These are phyloP conservation scores for Blastomussa wellsi DNA, from an alignment of 92 coral and sea anemone genomes.

Conservation along the genomic window DNA sequence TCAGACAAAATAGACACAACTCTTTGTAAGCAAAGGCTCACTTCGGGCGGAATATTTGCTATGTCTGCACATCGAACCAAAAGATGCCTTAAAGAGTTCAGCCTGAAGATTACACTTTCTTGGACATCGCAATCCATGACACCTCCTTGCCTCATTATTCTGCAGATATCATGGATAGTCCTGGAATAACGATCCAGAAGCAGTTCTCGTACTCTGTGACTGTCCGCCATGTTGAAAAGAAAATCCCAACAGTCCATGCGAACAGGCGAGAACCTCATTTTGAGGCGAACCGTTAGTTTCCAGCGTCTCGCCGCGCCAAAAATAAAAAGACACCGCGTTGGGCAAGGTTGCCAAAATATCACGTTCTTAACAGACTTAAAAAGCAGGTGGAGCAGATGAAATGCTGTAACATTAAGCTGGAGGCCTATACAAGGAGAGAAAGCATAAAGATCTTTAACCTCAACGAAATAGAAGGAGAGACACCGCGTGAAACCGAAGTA, in stretches of 20 bases:
- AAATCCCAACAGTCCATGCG: no score
- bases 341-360: background rate
- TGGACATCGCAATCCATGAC: constrained; percentile 33
- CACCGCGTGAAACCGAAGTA: no score
- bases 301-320: constrained; percentile 13
- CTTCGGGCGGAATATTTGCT: constrained; percentile 35
- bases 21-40: constrained; percentile 23
- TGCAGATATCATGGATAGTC: constrained; percentile 41
- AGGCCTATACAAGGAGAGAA: no score
- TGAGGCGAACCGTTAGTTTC: constrained; percentile 17
- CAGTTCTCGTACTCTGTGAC: constrained; percentile 8
- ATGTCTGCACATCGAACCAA: constrained; percentile 38
- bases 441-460: no score
- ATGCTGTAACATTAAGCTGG: no score
- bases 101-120: constrained; percentile 34
- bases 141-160: constrained; percentile 31
- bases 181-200: constrained; percentile 18
- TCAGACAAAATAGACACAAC: constrained; percentile 37
- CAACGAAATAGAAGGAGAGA: no score
- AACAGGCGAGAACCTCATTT: background rate
- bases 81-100: constrained; percentile 42
- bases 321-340: no score
- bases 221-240: constrained; percentile 28
- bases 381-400: no score
- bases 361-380: background rate